Evolutionary conservation across 2,797 vertebrate species (phyloP).

Genomic region (Syndactyla subalaris): DNA sequence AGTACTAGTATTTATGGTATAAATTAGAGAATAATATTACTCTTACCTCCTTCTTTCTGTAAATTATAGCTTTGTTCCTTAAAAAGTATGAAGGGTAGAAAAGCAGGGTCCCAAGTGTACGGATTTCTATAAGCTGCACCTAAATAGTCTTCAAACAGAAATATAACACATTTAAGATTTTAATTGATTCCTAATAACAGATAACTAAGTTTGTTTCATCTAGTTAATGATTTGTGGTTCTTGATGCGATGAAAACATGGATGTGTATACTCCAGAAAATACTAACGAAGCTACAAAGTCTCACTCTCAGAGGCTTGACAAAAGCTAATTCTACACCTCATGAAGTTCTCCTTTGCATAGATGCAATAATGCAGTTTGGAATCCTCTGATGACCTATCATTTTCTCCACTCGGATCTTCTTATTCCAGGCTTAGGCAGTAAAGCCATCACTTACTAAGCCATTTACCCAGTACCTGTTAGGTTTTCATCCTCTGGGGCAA

Average conservation of each 20-base stretch:
- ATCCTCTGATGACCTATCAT: neutral
- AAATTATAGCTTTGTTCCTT: constrained; percentile 42
- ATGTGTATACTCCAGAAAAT: neutral
- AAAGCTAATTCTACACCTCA: neutral
- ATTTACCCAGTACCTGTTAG: neutral
- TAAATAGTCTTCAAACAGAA: constrained; percentile 29
- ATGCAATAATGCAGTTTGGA: neutral
- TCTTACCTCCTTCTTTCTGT: constrained; percentile 67
- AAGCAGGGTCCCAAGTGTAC: constrained; percentile 25
- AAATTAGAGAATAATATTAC: constrained; percentile 7
- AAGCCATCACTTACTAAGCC: neutral
- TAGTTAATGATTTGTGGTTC: neutral
- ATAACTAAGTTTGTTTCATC: neutral
- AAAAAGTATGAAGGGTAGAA: neutral
- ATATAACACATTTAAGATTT: neutral
- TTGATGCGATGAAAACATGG: neutral
- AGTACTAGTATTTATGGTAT: neutral
- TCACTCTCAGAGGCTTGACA: neutral
- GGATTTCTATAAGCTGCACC: constrained; percentile 33
- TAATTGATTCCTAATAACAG: neutral
- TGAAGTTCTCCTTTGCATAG: neutral
- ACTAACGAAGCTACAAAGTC: neutral
- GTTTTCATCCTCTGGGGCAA: neutral
- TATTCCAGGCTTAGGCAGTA: neutral
- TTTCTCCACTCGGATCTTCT: neutral